Percentiles rank a stretch among this genome's conserved stretches.
phyloP scores from a whole-genome alignment of 2,888 invertebrate genomes.

The Cyclophora punctaria region DNA sequence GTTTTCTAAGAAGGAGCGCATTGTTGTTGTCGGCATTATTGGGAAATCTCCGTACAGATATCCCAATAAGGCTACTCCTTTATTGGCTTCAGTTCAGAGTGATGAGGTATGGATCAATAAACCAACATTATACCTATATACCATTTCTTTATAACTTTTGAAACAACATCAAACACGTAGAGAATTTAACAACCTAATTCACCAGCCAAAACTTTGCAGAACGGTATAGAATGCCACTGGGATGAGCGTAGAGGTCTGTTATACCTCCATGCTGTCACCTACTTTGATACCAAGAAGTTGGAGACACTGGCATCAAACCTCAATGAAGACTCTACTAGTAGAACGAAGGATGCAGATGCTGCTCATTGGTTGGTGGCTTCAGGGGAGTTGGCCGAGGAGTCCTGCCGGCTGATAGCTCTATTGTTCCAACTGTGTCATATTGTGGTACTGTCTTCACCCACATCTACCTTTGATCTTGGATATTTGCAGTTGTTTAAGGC shows the following conservation, averaged over 20 bases:
- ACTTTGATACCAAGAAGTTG: conserved; percentile 54
- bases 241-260: conserved; percentile 67
- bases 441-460: conserved; percentile 71
- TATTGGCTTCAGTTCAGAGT: conserved; percentile 65
- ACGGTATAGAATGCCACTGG: conserved; percentile 75
- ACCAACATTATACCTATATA: background rate
- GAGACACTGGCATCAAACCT: conserved; percentile 42
- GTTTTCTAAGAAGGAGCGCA: conserved; percentile 70
- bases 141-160: background rate
- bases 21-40: conserved; percentile 81
- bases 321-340: conserved; percentile 47
- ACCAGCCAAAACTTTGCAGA: conserved; percentile 35
- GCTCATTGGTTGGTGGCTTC: conserved; percentile 79
- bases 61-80: conserved; percentile 78
- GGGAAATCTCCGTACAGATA: conserved; percentile 81
- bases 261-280: conserved; percentile 72
- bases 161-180: background rate
- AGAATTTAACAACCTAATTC: background rate
- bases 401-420: conserved; percentile 82
- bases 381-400: conserved; percentile 60
- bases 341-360: conserved; percentile 57
- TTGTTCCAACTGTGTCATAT: conserved; percentile 89
- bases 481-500: conserved; percentile 88
- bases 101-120: conserved; percentile 41
- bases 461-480: conserved; percentile 82